Percentiles rank a stretch among this genome's conserved stretches.
phyloP scores from a whole-genome alignment of 2,888 invertebrate genomes.

The Peribatodes rhomboidaria region DNA sequence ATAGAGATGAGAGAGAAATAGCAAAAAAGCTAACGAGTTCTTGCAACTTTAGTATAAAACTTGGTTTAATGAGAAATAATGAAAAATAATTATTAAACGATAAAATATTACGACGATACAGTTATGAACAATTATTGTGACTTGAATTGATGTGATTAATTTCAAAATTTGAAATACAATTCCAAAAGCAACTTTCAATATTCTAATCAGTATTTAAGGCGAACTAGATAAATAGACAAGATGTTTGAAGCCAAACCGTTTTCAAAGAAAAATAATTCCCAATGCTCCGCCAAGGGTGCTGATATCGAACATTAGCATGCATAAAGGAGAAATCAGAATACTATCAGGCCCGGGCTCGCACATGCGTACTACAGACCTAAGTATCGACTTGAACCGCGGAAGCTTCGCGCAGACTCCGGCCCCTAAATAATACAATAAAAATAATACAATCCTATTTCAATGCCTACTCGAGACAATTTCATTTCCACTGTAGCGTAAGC shows the following conservation, averaged over 20 bases:
- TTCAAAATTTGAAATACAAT: too few relatives aligned
- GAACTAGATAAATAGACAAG: not conserved
- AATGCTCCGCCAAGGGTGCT: slow-evolving; percentile 46
- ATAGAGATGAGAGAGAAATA: not conserved
- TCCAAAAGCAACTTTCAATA: too few relatives aligned
- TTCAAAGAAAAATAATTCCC: not conserved
- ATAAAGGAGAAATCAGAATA: slow-evolving; percentile 82
- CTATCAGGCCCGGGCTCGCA: slow-evolving; percentile 72
- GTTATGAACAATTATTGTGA: too few relatives aligned
- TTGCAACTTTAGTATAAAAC: not conserved
- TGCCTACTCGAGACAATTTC: slow-evolving; percentile 46
- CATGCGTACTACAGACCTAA: slow-evolving; percentile 70
- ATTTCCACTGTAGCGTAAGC: slow-evolving; percentile 12
- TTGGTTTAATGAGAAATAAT: too few relatives aligned
- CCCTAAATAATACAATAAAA: slow-evolving; percentile 82
- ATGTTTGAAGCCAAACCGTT: not conserved
- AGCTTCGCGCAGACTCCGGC: slow-evolving; percentile 71
- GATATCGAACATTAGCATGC: slow-evolving; percentile 78
- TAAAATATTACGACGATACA: too few relatives aligned
- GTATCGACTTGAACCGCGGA: slow-evolving; percentile 70
- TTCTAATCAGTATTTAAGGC: not conserved
- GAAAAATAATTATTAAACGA: too few relatives aligned
- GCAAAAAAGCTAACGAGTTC: not conserved
- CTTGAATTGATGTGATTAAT: too few relatives aligned
- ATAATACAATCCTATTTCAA: slow-evolving; percentile 79